Evolutionary conservation across 2,888 invertebrate species (phyloP).

Genomic region (Calliscelio sp.): DNA sequence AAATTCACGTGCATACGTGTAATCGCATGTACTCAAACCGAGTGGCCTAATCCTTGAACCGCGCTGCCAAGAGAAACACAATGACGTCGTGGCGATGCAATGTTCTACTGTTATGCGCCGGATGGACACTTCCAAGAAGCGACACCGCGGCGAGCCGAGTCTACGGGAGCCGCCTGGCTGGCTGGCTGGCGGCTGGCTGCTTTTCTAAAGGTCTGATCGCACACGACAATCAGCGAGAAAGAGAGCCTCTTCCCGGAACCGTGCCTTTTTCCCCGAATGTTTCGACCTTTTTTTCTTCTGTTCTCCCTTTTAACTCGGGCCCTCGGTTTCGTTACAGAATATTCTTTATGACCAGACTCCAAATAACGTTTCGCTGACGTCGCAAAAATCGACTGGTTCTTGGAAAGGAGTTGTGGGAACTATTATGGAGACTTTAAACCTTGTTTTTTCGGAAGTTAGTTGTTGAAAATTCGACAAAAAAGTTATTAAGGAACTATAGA

Average conservation of each 20-base stretch:
- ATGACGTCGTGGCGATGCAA: conserved; percentile 54
- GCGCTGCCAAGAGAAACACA: conserved; percentile 49
- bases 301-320: conserved; percentile 6
- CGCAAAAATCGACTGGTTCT: too few species aligned
- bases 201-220: conserved; percentile 42
- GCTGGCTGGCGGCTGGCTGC: conserved; percentile 53
- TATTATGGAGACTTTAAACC: too few species aligned
- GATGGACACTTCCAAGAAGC: conserved; percentile 53
- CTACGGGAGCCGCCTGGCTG: conserved; percentile 58
- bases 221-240: conserved; percentile 33
- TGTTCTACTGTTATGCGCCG: conserved; percentile 35
- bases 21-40: conserved; percentile 15
- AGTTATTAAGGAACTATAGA: too few species aligned
- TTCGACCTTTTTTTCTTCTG: conserved; percentile 27
- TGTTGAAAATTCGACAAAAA: too few species aligned
- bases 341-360: neutral
- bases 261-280: conserved; percentile 36
- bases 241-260: conserved; percentile 60
- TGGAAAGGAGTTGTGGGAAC: too few species aligned
- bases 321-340: conserved; percentile 32
- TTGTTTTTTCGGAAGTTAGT: too few species aligned
- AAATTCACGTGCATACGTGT: conserved; percentile 33
- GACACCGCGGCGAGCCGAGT: conserved; percentile 53
- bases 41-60: conserved; percentile 46
- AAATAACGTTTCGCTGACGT: conserved; percentile 11